These are phyloP conservation scores for Drosophila mayri DNA, from an alignment of 1,140 invertebrate genomes.

Conservation along the genomic window DNA sequence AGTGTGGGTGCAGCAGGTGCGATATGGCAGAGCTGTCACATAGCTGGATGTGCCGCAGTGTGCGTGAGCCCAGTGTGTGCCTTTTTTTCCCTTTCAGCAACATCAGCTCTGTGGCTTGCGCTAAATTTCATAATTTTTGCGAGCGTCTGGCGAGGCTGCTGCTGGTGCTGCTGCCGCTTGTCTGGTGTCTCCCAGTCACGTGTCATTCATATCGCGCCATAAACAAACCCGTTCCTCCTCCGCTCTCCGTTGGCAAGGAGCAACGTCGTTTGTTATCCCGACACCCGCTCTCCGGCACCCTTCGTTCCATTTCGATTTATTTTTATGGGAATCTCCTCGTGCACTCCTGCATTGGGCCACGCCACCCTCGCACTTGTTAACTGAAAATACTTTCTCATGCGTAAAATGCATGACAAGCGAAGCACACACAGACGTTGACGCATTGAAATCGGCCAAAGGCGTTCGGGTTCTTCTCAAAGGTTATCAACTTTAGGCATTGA, in stretches of 20 bases:
- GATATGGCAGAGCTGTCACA: conserved; percentile 72
- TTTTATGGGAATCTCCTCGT: conserved; percentile 69
- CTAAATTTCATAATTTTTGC: conserved; percentile 81
- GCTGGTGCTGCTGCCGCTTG: conserved; percentile 14
- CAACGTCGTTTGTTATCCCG: conserved; percentile 68
- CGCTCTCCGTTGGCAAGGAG: conserved; percentile 58
- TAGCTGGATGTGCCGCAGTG: conserved; percentile 27
- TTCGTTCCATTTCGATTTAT: conserved; percentile 77
- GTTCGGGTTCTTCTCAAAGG: conserved; percentile 15
- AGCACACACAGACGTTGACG: conserved; percentile 66
- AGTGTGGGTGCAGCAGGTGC: conserved; percentile 68
- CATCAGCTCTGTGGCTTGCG: conserved; percentile 62
- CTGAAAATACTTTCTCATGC: conserved; percentile 83
- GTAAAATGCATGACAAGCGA: conserved; percentile 78
- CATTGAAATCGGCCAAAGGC: conserved; percentile 34
- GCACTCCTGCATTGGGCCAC: conserved; percentile 52
- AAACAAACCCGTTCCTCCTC: conserved; percentile 60
- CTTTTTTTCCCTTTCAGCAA: conserved; percentile 43
- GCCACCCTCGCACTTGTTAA: conserved; percentile 64
- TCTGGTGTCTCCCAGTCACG: conserved; percentile 68
- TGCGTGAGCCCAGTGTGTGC: conserved; percentile 19
- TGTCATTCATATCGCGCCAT: conserved; percentile 79
- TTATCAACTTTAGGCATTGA: conserved; percentile 36
- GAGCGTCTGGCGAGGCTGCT: conserved; percentile 41
- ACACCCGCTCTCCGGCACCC: conserved; percentile 7